Conservation (phyloP, 2,888 invertebrate genomes). For the Orthosia gothica region DNA sequence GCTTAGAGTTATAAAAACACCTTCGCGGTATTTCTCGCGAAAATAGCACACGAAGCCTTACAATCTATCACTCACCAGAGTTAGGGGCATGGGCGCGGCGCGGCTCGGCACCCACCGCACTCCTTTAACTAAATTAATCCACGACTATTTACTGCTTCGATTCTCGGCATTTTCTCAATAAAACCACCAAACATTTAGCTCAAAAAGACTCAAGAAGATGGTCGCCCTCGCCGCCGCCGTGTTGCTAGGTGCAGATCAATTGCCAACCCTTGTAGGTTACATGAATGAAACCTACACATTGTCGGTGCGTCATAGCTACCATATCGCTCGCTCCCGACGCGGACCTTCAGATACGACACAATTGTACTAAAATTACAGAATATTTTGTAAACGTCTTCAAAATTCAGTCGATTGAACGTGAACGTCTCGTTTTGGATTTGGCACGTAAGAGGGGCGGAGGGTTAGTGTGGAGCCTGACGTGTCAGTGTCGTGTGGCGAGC, state of each 20-base stretch:
- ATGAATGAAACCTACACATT: slow-evolving; percentile 89
- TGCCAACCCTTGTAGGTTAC: slow-evolving; percentile 84
- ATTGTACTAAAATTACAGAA: slow-evolving; percentile 52
- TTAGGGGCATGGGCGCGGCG: slow-evolving; percentile 91
- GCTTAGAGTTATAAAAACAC: slow-evolving; percentile 74
- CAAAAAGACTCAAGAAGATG: slow-evolving; percentile 77
- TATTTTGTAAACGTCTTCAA: slow-evolving; percentile 67
- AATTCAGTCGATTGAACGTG: slow-evolving; percentile 68
- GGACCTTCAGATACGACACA: slow-evolving; percentile 57
- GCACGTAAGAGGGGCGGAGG: slow-evolving; percentile 85
- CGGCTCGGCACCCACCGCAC: slow-evolving; percentile 83
- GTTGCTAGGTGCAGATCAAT: slow-evolving; percentile 88
- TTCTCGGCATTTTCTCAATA: slow-evolving; percentile 82
- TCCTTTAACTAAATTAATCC: slow-evolving; percentile 88
- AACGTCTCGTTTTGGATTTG: slow-evolving; percentile 79
- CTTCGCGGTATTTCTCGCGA: slow-evolving; percentile 78
- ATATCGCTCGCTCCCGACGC: slow-evolving; percentile 69
- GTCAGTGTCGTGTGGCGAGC: slow-evolving; percentile 83
- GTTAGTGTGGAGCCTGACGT: slow-evolving; percentile 84
- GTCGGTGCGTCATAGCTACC: slow-evolving; percentile 78
- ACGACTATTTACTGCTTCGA: slow-evolving; percentile 83
- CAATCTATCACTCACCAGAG: slow-evolving; percentile 89
- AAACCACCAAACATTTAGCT: slow-evolving; percentile 83
- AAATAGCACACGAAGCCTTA: slow-evolving; percentile 89
- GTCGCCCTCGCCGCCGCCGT: slow-evolving; percentile 81